Conservation (phyloP, 2,797 vertebrate species). For the Chaenodraco wilsoni region DNA sequence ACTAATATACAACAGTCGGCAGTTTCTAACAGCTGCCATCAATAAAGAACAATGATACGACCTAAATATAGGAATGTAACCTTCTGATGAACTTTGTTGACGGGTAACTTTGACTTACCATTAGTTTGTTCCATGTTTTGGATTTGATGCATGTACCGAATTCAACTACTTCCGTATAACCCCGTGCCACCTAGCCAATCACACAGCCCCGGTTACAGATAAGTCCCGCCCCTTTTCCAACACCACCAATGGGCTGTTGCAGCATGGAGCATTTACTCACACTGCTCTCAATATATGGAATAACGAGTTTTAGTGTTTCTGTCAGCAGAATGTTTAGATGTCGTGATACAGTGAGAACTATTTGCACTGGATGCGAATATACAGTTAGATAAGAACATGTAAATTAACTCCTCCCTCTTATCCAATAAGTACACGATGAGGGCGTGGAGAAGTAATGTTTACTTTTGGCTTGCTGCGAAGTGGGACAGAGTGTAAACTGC, state of each 20-base stretch:
- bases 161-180: conserved; percentile 45
- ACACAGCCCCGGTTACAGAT: accelerated
- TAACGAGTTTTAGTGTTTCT: not conserved
- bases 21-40: not conserved
- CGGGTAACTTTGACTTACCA: conserved; percentile 39
- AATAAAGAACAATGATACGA: not conserved
- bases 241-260: conserved; percentile 42
- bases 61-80: accelerated
- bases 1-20: not conserved
- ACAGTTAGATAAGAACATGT: not conserved
- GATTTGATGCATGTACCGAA: not conserved
- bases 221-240: conserved; percentile 33
- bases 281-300: not conserved
- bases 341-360: accelerated
- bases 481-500: conserved; percentile 70
- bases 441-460: conserved; percentile 74
- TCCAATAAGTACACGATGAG: conserved; percentile 59
- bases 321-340: not conserved
- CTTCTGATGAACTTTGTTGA: accelerated
- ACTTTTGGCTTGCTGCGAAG: conserved; percentile 63
- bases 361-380: not conserved
- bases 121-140: conserved; percentile 64
- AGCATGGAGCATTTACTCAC: not conserved
- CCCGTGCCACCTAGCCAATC: conserved; percentile 38
- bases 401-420: conserved; percentile 52